These are phyloP conservation scores for Platysternon megacephalum DNA, from an alignment of 2,113 vertebrate species.

Conservation along the genomic window DNA sequence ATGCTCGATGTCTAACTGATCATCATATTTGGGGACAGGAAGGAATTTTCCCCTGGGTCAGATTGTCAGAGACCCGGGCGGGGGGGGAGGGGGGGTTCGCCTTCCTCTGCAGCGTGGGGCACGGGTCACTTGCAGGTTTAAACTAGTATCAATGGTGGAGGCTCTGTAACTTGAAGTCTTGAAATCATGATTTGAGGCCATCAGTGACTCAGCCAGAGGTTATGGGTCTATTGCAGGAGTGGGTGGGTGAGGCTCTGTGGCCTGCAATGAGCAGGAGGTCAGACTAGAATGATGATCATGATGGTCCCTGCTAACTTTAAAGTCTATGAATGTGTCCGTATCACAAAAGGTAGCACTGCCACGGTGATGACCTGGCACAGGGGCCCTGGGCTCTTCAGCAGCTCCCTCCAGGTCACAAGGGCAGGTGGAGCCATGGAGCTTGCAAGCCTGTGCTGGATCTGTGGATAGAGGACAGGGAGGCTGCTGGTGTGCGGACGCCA, in stretches of 20 bases:
- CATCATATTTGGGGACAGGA: background rate
- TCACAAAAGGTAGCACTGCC: background rate
- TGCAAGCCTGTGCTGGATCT: background rate
- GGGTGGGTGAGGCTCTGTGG: background rate
- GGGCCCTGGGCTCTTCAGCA: background rate
- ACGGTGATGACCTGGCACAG: accelerated
- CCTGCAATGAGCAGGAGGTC: background rate
- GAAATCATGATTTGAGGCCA: background rate
- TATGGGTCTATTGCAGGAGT: background rate
- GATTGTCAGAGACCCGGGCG: background rate
- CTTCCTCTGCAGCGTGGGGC: background rate
- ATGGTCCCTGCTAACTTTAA: background rate
- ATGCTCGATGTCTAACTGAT: background rate
- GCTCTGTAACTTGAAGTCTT: background rate
- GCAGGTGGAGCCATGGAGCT: background rate
- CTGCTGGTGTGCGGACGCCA: background rate
- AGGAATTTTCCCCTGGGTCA: background rate
- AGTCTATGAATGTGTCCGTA: background rate
- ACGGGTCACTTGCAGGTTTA: background rate
- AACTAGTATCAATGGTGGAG: background rate
- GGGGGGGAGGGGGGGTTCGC: background rate
- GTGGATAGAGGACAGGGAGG: background rate
- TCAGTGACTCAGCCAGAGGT: background rate
- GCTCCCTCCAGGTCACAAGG: background rate
- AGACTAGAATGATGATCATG: background rate